Evolutionary conservation across 2,113 vertebrate species (phyloP).

Genomic region (Antechinus flavipes): DNA sequence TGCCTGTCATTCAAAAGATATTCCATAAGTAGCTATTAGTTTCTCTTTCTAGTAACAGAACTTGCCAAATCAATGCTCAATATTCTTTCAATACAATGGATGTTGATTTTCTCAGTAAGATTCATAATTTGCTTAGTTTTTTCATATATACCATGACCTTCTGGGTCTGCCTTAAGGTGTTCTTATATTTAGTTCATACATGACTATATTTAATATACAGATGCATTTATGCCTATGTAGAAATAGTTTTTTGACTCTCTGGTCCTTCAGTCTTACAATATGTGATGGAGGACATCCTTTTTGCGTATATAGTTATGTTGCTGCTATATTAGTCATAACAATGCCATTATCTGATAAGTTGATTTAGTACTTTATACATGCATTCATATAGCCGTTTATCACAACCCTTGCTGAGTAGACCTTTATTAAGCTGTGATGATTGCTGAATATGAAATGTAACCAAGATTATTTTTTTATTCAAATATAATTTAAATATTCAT

Average conservation of each 20-base stretch:
- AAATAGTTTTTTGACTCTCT: conserved; percentile 59
- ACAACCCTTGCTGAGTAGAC: conserved; percentile 81
- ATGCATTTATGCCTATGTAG: conserved; percentile 72
- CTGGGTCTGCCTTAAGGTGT: conserved; percentile 20
- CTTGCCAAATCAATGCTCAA: not conserved
- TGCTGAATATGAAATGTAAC: conserved; percentile 90
- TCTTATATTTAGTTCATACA: conserved; percentile 60
- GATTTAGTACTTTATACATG: conserved; percentile 80
- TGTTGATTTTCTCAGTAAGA: conserved; percentile 34
- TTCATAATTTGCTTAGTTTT: conserved; percentile 60
- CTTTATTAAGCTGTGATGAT: conserved; percentile 89
- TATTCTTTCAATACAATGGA: not conserved
- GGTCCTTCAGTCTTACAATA: not conserved
- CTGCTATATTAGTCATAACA: conserved; percentile 72
- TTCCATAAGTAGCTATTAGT: not conserved
- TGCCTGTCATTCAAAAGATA: not conserved
- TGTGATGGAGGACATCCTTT: not conserved
- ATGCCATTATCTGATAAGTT: conserved; percentile 78
- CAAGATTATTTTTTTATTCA: conserved; percentile 92
- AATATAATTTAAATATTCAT: conserved; percentile 94
- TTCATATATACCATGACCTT: conserved; percentile 43
- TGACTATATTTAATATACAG: conserved; percentile 54
- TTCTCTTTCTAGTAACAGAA: not conserved
- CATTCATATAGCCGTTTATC: conserved; percentile 84
- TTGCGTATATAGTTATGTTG: not conserved